Evolutionary conservation across 2,888 invertebrate genomes (phyloP), one percentile per base, ranked within the genome.

Genomic region (Spodoptera picta): DNA sequence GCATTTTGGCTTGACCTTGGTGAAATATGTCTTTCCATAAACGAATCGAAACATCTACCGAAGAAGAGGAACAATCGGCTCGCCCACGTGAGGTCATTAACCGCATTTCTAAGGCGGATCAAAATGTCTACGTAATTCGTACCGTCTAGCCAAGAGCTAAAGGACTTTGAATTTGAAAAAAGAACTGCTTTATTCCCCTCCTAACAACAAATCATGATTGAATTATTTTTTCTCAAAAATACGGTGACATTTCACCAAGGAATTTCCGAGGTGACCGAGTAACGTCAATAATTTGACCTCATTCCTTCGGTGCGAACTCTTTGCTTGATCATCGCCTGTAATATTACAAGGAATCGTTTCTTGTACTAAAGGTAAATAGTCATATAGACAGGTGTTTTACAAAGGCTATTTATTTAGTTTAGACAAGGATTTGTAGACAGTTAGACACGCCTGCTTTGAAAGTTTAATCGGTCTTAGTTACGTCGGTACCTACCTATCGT

Each of bases 201-300:
- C 42, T 12, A 50, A 41, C 51, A 43, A 36, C 47, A 36, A 36
- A 60, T 50, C n/a, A 60, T 0, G 1, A 43, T 3, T 51, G 27
- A 47, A 46, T 19, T 46, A 14, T 24, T n/a, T n/a, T 45, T 72
- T 55, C 66, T 45, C 45, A 60, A 72, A 53, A 72, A 50, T 31
- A 11, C 43, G 4, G 23, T 48, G 47, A 44, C 55, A 51, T 36
- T 23, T 36, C 1, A 36, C 2, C 41, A 9, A 24, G 42, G 74
- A 11, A 54, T 73, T 70, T 45, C 51, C 54, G 9, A 48, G 47
- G n/a, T 27, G 11, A 19, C 24, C 12, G 23, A 7, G 14, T 56
- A 66, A 60, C 73, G 67, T 73, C 67, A 66, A 65, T 36, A 52
- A 48, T 65, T 60, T 49, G 43, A 72, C 48, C 55, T 52, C 3